Evolutionary conservation across 2,113 vertebrate genomes (phyloP).

Genomic region (Holacanthus passer): DNA sequence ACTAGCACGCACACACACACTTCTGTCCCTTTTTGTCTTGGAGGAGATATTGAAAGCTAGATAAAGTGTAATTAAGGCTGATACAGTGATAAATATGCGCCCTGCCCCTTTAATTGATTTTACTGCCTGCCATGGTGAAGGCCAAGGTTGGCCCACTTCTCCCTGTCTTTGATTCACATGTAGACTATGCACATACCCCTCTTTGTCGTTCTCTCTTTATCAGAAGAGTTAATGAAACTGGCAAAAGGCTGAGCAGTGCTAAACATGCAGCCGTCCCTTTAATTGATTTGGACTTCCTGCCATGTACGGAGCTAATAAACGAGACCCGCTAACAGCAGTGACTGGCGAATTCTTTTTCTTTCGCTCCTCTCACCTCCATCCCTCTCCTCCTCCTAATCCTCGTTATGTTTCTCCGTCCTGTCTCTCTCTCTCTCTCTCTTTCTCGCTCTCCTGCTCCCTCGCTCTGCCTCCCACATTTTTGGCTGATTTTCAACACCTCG

Average conservation of each 20-base stretch:
- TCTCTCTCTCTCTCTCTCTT: not conserved
- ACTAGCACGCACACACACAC: not conserved
- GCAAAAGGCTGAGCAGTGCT: slow-evolving; percentile 53
- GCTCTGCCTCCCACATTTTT: not conserved
- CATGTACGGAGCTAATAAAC: slow-evolving; percentile 41
- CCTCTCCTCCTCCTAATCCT: not conserved
- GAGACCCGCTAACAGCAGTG: slow-evolving; percentile 7
- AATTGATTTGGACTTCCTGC: slow-evolving; percentile 56
- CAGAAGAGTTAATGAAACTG: slow-evolving; percentile 48
- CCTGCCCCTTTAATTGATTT: slow-evolving; percentile 71
- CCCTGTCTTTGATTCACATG: slow-evolving; percentile 11
- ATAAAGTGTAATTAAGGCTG: slow-evolving; percentile 73
- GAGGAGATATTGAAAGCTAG: slow-evolving; percentile 65
- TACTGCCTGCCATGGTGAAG: slow-evolving; percentile 42
- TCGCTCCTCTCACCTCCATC: not conserved
- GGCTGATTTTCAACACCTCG: slow-evolving; percentile 12
- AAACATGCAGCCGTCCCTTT: slow-evolving; percentile 47
- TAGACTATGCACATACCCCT: not conserved
- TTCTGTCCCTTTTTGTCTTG: slow-evolving; percentile 38
- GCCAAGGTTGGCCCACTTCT: slow-evolving; percentile 51
- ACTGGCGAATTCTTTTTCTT: not conserved
- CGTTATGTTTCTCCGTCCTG: not conserved
- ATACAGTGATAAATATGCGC: slow-evolving; percentile 69
- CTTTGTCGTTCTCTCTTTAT: not conserved
- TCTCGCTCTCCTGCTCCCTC: not conserved